Percentiles rank a stretch among this genome's conserved stretches.
These are phyloP conservation scores for Drosophila borealis DNA, from an alignment of 2,888 invertebrate species.

Conservation along the genomic window DNA sequence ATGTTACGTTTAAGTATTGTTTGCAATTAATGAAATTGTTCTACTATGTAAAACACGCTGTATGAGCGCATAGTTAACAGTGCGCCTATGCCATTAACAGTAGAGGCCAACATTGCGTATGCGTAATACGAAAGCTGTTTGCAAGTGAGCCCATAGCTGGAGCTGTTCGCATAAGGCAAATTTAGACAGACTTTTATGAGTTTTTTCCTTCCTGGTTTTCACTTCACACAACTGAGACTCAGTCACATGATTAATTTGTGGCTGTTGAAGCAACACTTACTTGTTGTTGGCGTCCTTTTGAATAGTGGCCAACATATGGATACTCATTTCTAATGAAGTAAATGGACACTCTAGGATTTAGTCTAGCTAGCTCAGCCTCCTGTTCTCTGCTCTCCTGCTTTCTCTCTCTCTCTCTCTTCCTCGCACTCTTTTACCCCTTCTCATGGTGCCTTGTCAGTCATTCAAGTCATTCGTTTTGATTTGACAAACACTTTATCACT, in stretches of 20 bases:
- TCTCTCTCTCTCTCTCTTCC: not conserved
- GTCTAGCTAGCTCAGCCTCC: not conserved
- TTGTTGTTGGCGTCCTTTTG: constrained; percentile 8
- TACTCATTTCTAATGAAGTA: constrained; percentile 45
- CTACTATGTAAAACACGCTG: no score
- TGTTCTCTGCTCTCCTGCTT: not conserved
- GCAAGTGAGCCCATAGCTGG: no score
- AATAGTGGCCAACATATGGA: constrained; percentile 20
- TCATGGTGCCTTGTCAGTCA: constrained; percentile 27
- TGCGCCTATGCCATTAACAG: no score
- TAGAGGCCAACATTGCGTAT: no score
- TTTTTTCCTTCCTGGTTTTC: no score
- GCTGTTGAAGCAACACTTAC: constrained; percentile 38
- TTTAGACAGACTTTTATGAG: no score
- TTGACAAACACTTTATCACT: constrained; percentile 75
- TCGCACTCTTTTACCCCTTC: not conserved
- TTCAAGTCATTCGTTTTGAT: constrained; percentile 69
- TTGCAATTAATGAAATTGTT: no score
- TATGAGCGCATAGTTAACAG: no score
- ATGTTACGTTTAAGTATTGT: no score
- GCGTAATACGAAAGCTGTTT: no score
- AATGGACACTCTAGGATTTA: constrained; percentile 27
- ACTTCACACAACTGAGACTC: not conserved
- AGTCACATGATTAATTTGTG: constrained; percentile 26
- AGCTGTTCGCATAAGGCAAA: no score